Evolutionary conservation across 2,888 invertebrate species (phyloP).

Genomic region (Epirrita christyi): DNA sequence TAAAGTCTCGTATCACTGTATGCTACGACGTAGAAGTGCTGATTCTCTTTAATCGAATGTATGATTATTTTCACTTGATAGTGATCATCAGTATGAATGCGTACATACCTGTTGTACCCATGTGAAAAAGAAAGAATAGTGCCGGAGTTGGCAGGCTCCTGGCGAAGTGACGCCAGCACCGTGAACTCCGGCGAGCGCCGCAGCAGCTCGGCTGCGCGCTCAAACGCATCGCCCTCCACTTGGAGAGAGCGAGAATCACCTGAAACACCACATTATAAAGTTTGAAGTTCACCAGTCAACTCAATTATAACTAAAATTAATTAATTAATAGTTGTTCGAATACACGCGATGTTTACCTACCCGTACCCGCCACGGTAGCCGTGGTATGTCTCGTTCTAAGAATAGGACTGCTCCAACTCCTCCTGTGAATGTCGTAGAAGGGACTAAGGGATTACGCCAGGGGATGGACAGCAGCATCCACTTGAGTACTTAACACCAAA

Average conservation of each 20-base stretch:
- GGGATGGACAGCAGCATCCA: too few relatives aligned
- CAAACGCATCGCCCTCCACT: conserved; percentile 88
- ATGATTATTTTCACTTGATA: background rate
- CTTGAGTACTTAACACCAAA: too few relatives aligned
- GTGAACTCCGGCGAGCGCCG: conserved; percentile 92
- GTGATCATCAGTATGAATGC: background rate
- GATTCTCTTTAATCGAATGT: background rate
- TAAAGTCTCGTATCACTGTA: background rate
- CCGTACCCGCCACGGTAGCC: too few relatives aligned
- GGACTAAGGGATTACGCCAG: too few relatives aligned
- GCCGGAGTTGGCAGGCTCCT: conserved; percentile 93
- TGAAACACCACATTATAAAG: conserved; percentile 54
- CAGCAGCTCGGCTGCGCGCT: conserved; percentile 88
- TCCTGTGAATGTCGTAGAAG: too few relatives aligned
- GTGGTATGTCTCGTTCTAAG: too few relatives aligned
- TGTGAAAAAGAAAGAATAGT: conserved; percentile 93
- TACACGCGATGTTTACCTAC: too few relatives aligned
- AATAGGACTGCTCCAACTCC: too few relatives aligned
- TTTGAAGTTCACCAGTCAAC: background rate
- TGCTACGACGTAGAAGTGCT: conserved; percentile 21
- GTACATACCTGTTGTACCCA: conserved; percentile 89
- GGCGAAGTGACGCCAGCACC: conserved; percentile 90
- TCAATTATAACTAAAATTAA: too few relatives aligned
- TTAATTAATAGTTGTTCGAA: too few relatives aligned
- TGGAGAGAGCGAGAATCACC: conserved; percentile 90